Percentiles rank a stretch among this genome's conserved stretches.
Conservation (phyloP, 2,888 invertebrate species). For the Netelia inedita region DNA sequence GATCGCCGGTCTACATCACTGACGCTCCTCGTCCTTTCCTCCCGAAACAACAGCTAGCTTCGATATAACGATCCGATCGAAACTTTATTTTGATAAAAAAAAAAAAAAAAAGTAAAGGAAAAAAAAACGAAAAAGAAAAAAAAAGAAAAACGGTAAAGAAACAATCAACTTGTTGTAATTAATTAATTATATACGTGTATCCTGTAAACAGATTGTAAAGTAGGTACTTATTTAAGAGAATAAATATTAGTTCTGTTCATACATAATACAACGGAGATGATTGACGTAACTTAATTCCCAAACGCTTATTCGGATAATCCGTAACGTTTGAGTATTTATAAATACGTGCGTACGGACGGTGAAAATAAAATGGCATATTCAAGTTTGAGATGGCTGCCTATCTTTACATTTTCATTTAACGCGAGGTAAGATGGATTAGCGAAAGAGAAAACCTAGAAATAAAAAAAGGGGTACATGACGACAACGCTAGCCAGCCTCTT, state of each 20-base stretch:
- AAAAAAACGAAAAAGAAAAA: slow-evolving; percentile 30
- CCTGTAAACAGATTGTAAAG: slow-evolving; percentile 75
- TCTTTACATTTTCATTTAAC: too few species aligned
- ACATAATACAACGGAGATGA: slow-evolving; percentile 5
- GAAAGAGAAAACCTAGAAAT: too few species aligned
- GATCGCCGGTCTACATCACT: slow-evolving; percentile 82
- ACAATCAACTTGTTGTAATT: slow-evolving; percentile 69
- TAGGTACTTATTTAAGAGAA: slow-evolving; percentile 77
- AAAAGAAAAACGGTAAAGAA: too few species aligned
- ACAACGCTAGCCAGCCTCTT: too few species aligned
- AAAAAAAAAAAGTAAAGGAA: slow-evolving; percentile 26
- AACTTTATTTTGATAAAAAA: slow-evolving; percentile 75
- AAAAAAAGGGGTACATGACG: too few species aligned
- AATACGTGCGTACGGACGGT: too few species aligned
- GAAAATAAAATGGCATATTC: too few species aligned
- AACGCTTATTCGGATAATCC: not conserved
- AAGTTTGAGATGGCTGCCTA: too few species aligned
- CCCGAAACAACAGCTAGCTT: slow-evolving; percentile 39
- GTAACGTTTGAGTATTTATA: too few species aligned
- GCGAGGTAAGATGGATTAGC: too few species aligned
- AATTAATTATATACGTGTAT: slow-evolving; percentile 70
- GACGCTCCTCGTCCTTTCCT: slow-evolving; percentile 68
- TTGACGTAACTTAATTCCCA: not conserved
- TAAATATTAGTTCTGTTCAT: slow-evolving; percentile 72
- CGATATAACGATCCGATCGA: slow-evolving; percentile 59